Base-by-base conservation (phyloP, 2,888 invertebrate species). In the Heterodera filipjevi region DNA sequence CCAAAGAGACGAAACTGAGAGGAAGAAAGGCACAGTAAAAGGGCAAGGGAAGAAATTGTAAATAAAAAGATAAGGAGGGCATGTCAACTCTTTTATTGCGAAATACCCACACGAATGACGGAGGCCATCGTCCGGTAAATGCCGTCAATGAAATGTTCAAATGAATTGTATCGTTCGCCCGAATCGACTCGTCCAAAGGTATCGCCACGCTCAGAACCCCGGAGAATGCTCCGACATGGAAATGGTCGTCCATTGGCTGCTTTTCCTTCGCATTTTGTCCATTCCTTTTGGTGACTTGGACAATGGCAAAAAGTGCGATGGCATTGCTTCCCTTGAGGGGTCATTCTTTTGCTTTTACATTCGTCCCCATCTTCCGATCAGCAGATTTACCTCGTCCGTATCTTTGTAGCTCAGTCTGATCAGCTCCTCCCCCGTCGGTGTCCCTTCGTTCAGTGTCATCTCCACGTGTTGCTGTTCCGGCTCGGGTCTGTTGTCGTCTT, bases 401-500 rank as follows among this genome's bases (percentile, higher is more conserved):
- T 87, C 87, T 6, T 77, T 78, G 2, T 86, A 87, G 14, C 70
- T 27, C 19, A 87, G 75, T 32, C 66, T 68, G 70, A 93, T 93
- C 12, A 95, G 92, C 2, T 92, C 92, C 44, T 92, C 92, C 6
- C 95, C 95, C 12, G 92, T 90, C 0, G 93, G 92, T 10, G 79
- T 70, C 76, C 92, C 92, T 90, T 96, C 95, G 71, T 93, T 77
- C 5, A 82, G 75, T 53, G 75, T 78, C n/a, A 83, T 27, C n/a
- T 71, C 71, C 35, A 27, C 77, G 66, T 39, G 76, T 16, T 49
- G 64, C 68, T 12, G 79, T n/a, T 39, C 27, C 49, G 64, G 86
- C 33, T 76, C 91, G 0, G 94, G 94, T 0, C 92, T 91, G 88
- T 94, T 94, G 89, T 95, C 95, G 87, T 95, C 95, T 32, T 93